Base-by-base conservation (phyloP, 2,113 vertebrate species). In the Chrysemys picta region DNA sequence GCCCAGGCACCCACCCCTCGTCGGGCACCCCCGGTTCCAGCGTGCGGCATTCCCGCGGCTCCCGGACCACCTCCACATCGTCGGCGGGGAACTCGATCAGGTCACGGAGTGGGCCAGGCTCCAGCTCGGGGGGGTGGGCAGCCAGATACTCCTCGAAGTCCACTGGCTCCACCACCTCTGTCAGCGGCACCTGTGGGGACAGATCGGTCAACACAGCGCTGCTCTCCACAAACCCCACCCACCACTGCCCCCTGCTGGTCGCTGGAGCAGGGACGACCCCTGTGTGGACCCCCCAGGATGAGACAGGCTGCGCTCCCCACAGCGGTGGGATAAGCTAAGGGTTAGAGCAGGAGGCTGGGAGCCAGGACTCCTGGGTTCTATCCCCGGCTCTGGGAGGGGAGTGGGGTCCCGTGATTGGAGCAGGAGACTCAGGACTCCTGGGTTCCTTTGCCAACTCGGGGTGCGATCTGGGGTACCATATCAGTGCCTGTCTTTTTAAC, bases 111-210 rank as follows among this genome's bases (percentile, higher is more conserved):
- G 98, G 98, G 2, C 99, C 99, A 0, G 98, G 97, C 95, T 99
- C 99, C 9, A 97, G 97, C 8, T 98, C 99, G 0, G 98, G 98
- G 5, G 98, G 98, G 45, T 99, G 98, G 88, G 98, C 98, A 89
- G 97, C 98, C 54, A 99, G 97, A 92, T 99, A 99, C 3, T 99
- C 99, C 96, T 99, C 99, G 35, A 99, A 99, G 94, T 99, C 99
- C 91, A 99, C 94, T 0, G 99, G 99, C 89, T 99, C 99, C 4
- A 99, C 98, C 89, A 99, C 99, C 93, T 99, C 99, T 0, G 98
- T 98, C 91, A 99, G 96, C 1, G 99, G 99, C 84, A 99, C 97
- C 99, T 99, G 97, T 22, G 53, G 59, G 65, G 10, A 21, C 29
- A 24, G 65, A 31, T 29, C 78, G 10, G n/a, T 27, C 25, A 80